phyloP scores from a whole-genome alignment of 2,797 vertebrate species.

The Phataginus tricuspis region DNA sequence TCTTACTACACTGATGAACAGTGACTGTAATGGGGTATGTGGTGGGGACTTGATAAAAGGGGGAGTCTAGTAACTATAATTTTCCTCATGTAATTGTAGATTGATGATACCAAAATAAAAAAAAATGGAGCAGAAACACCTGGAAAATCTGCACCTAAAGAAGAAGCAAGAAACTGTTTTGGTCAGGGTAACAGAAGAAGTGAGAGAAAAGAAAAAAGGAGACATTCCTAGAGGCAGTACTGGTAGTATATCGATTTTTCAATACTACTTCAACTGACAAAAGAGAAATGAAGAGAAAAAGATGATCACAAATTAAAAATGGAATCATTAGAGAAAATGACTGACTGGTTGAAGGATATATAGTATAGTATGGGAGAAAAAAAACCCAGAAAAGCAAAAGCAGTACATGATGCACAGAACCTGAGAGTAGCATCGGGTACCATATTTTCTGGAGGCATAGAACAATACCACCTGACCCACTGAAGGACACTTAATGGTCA shows the following conservation, averaged over 20 bases:
- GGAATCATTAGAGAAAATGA: not conserved
- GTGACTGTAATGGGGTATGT: too few species aligned
- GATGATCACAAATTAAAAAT: conserved; percentile 69
- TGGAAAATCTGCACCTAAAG: not conserved
- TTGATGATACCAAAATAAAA: too few species aligned
- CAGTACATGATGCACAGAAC: conserved; percentile 66
- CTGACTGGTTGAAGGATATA: conserved; percentile 46
- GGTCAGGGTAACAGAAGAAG: conserved; percentile 57
- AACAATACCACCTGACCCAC: conserved; percentile 71
- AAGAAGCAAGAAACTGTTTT: conserved; percentile 58
- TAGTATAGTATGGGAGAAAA: conserved; percentile 50
- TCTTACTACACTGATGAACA: too few species aligned
- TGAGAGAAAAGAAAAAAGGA: conserved; percentile 66
- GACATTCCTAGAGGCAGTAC: conserved; percentile 62
- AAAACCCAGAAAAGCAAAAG: not conserved
- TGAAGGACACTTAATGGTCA: conserved; percentile 74
- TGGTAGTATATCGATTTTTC: conserved; percentile 56
- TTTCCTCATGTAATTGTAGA: too few species aligned
- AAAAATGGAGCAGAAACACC: not conserved
- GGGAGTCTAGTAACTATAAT: too few species aligned
- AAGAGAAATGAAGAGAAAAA: conserved; percentile 50
- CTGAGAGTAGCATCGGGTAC: conserved; percentile 67
- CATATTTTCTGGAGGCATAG: conserved; percentile 67
- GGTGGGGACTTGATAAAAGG: too few species aligned
- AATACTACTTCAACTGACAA: conserved; percentile 64